phyloP scores from a whole-genome alignment of 1,140 invertebrate species.

The Drosophila baimaii region DNA sequence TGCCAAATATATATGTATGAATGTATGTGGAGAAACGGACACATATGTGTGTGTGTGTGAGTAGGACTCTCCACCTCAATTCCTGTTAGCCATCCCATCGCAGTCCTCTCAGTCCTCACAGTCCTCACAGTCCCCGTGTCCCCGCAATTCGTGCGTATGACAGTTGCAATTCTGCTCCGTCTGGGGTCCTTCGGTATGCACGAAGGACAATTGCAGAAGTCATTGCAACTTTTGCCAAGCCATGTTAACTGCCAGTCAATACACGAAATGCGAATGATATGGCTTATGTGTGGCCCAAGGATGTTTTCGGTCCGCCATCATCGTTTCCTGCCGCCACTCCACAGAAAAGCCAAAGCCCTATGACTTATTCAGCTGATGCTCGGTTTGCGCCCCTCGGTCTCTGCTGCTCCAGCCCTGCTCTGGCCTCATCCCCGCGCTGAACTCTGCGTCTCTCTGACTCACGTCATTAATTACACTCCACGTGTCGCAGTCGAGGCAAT shows the following conservation, averaged over 20 bases:
- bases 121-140: neutral
- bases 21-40: slow-evolving; percentile 17
- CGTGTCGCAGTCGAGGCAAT: slow-evolving; percentile 72
- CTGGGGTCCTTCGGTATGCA: slow-evolving; percentile 67
- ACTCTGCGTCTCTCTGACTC: slow-evolving; percentile 40
- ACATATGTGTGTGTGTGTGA: slow-evolving; percentile 16
- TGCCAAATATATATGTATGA: slow-evolving; percentile 62
- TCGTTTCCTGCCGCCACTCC: neutral
- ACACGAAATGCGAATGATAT: slow-evolving; percentile 77
- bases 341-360: slow-evolving; percentile 67
- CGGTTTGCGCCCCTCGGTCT: slow-evolving; percentile 24
- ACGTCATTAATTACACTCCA: slow-evolving; percentile 77
- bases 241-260: slow-evolving; percentile 81
- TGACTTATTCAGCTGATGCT: slow-evolving; percentile 78
- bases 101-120: too few species aligned
- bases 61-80: slow-evolving; percentile 38
- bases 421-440: slow-evolving; percentile 3
- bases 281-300: slow-evolving; percentile 68
- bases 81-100: slow-evolving; percentile 12
- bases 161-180: slow-evolving; percentile 70
- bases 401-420: neutral
- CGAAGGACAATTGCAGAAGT: slow-evolving; percentile 70
- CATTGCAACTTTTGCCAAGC: slow-evolving; percentile 69
- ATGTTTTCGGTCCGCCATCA: slow-evolving; percentile 33
- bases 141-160: slow-evolving; percentile 51